Percentiles rank a stretch among this genome's conserved stretches.
Evolutionary conservation across 2,113 vertebrate genomes (phyloP).

Genomic region (Poeciliopsis turrubarensis): DNA sequence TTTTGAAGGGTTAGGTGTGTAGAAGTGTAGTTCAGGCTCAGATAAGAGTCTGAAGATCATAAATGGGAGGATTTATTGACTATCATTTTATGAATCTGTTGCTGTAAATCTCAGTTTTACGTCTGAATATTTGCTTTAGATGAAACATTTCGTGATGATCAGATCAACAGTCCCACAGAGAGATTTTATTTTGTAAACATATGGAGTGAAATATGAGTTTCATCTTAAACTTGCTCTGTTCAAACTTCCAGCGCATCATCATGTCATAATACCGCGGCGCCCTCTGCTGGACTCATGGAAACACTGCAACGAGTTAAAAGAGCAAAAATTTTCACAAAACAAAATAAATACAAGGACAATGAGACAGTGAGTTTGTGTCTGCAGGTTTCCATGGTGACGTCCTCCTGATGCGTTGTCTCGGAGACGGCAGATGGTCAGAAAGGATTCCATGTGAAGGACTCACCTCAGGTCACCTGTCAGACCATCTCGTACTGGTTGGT

Average conservation of each 20-base stretch:
- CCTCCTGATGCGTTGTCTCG: background rate
- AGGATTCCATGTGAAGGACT: background rate
- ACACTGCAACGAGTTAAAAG: background rate
- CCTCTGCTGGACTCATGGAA: background rate
- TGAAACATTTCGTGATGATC: background rate
- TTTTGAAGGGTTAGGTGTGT: background rate
- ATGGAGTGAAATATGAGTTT: background rate
- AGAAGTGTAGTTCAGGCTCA: background rate
- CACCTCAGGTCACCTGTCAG: conserved; percentile 70
- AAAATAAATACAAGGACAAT: conserved; percentile 13
- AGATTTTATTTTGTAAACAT: background rate
- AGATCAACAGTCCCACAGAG: background rate
- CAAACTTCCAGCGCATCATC: background rate
- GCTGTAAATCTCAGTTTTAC: too few species aligned
- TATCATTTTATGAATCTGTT: too few species aligned
- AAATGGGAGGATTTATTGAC: too few species aligned
- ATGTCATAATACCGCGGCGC: background rate
- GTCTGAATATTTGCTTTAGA: too few species aligned
- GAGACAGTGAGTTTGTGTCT: background rate
- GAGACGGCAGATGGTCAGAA: conserved; percentile 2
- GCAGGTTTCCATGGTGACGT: conserved; percentile 16
- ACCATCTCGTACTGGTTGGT: conserved; percentile 99
- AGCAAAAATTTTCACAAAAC: background rate
- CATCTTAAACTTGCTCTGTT: background rate
- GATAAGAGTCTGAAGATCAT: background rate